Evolutionary conservation across 2,888 invertebrate species (phyloP), one percentile per base, ranked within the genome.

Genomic region (Limnephilus rhombicus): DNA sequence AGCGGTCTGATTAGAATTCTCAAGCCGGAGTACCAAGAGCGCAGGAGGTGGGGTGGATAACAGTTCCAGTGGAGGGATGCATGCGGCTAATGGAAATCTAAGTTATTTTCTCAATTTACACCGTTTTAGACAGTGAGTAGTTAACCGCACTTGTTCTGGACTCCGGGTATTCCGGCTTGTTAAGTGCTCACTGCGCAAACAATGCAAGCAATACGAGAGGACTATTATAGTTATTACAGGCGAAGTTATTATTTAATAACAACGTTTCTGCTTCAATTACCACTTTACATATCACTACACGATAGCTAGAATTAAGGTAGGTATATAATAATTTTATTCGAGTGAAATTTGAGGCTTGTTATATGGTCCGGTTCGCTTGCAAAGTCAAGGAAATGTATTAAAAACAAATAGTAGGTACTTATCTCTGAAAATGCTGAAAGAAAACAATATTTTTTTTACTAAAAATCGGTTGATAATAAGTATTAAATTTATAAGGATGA

Each of bases 1-100:
- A 80, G 88, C 53, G 88, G 88, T 31, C 88, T 80, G 68, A 88
- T 88, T 88, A 80, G 86, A 86, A 86, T 86, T 86, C 83, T 83
- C 86, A 37, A 29, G 86, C n/a, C 5, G 86, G 15, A 9, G 29
- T 18, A 13, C 15, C 5, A 29, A 29, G 49, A 29, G 12, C 24
- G 49, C 86, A 29, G 13, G 85, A 41, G n/a, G 37, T 29, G 41
- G 37, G 45, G 86, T 7, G 45, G 18, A 53, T 53, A 24, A 2
- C 37, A 9, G 45, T 0, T 13, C 29, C 13, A n/a, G n/a, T 5
- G 29, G 9, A n/a, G 86, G 9, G 68, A 9, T 68, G 86, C 41
- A 45, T 86, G 86, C 68, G 80, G 68, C 80, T 53, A 88, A 80
- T 68, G 34, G 88, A 53, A 88, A 88, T 31, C 88, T n/a, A 31